phyloP scores from a whole-genome alignment of 1,140 invertebrate species.

The Microplitis mediator region DNA sequence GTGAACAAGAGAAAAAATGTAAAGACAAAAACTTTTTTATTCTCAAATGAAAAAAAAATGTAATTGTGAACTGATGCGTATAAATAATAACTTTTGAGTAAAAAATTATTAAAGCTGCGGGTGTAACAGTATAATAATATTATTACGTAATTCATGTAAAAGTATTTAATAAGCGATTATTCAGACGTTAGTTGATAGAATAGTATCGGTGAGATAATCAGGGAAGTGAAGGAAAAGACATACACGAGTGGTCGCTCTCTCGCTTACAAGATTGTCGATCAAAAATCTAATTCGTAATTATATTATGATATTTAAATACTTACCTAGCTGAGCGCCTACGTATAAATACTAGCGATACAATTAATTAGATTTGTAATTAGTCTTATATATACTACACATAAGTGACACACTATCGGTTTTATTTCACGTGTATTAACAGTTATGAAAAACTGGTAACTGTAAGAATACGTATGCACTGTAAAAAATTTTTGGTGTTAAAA shows the following conservation, averaged over 20 bases:
- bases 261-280: slow-evolving; percentile 8
- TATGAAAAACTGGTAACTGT: background rate
- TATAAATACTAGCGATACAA: slow-evolving; percentile 31
- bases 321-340: slow-evolving; percentile 27
- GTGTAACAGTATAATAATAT: slow-evolving; percentile 47
- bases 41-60: background rate
- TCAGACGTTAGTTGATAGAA: slow-evolving; percentile 17
- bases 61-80: slow-evolving; percentile 36
- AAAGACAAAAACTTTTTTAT: slow-evolving; percentile 2
- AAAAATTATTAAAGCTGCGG: slow-evolving; percentile 56
- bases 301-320: slow-evolving; percentile 12
- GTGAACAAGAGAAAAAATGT: background rate
- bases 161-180: slow-evolving; percentile 48
- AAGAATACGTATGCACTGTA: too few relatives aligned
- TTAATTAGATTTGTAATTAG: slow-evolving; percentile 15
- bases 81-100: slow-evolving; percentile 53
- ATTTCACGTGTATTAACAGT: slow-evolving; percentile 32
- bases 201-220: background rate
- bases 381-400: slow-evolving; percentile 8
- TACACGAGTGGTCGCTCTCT: slow-evolving; percentile 1
- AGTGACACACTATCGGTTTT: slow-evolving; percentile 33
- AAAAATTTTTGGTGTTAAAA: too few relatives aligned
- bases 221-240: slow-evolving; percentile 2
- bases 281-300: background rate
- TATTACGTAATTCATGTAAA: slow-evolving; percentile 51